Conservation (phyloP, 2,113 vertebrate genomes). For the Thunnus thynnus region DNA sequence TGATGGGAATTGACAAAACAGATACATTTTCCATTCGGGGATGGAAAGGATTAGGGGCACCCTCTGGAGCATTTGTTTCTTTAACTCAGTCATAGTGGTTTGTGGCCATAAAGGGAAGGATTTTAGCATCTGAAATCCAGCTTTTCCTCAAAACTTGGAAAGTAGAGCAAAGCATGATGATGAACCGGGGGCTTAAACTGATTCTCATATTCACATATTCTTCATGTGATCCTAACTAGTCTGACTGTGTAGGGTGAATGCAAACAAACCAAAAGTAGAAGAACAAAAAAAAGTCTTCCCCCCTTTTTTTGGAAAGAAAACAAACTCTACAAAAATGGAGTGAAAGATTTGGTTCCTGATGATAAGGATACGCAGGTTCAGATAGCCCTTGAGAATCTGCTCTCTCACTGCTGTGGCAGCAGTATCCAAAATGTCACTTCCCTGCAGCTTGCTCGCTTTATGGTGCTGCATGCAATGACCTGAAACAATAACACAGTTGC, state of each 20-base stretch:
- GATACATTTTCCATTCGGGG: not conserved
- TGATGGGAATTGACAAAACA: constrained; percentile 13
- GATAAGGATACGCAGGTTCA: constrained; percentile 21
- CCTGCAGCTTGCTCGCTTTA: constrained; percentile 44
- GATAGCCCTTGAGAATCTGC: constrained; percentile 79
- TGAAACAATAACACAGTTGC: constrained; percentile 67
- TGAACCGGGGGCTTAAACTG: not conserved
- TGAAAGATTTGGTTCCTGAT: constrained; percentile 3
- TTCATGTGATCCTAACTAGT: constrained; percentile 16
- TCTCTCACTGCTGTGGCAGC: constrained; percentile 47
- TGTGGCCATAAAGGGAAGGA: not conserved
- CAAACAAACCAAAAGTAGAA: not conserved
- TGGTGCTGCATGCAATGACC: constrained; percentile 68
- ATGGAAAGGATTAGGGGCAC: not conserved
- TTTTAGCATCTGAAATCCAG: constrained; percentile 15
- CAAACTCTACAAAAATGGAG: not conserved
- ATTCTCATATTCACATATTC: not conserved
- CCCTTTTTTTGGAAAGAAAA: too few species aligned
- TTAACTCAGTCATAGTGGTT: not conserved
- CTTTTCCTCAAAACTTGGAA: not conserved
- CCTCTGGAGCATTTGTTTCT: not conserved
- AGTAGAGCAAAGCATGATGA: not conserved
- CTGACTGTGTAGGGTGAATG: not conserved
- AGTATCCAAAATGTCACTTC: constrained; percentile 54
- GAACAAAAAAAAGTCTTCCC: not conserved